Percentiles rank a stretch among this genome's conserved stretches.
Evolutionary conservation across 2,888 invertebrate species (phyloP).

Genomic region (Agrochola litura): DNA sequence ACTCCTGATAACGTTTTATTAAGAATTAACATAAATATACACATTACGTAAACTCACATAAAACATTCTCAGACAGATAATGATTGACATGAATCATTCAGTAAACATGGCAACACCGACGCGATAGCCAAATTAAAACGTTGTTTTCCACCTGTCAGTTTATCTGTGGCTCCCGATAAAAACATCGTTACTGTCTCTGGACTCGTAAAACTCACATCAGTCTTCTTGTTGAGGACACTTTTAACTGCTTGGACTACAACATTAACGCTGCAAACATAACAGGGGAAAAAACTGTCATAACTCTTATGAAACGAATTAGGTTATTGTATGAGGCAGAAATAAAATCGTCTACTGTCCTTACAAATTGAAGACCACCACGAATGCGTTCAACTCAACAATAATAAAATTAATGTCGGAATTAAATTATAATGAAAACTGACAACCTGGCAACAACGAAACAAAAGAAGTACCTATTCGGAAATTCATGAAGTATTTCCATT

Average conservation of each 20-base stretch:
- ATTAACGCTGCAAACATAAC: conserved; percentile 15
- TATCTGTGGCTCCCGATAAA: conserved; percentile 60
- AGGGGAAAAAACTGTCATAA: background rate
- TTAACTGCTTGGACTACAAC: conserved; percentile 31
- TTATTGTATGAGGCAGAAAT: conserved; percentile 4
- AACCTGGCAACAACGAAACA: conserved; percentile 26
- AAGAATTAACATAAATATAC: conserved; percentile 9
- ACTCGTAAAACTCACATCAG: conserved; percentile 55
- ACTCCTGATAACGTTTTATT: conserved; percentile 53
- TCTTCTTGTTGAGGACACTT: conserved; percentile 49
- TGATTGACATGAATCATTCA: conserved; percentile 40
- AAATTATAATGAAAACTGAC: conserved; percentile 21
- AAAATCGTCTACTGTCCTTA: background rate
- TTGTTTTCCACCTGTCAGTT: conserved; percentile 56
- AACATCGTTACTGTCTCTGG: conserved; percentile 49
- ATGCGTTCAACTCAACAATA: conserved; percentile 12
- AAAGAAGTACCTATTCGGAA: conserved; percentile 19
- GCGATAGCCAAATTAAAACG: conserved; percentile 41
- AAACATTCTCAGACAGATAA: conserved; percentile 55
- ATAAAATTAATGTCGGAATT: conserved; percentile 1
- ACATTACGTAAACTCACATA: conserved; percentile 36
- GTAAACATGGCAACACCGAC: conserved; percentile 27
- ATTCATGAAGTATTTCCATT: conserved; percentile 22
- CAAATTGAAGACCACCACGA: conserved; percentile 13
- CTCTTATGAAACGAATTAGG: conserved; percentile 10